Base-by-base conservation (phyloP, 2,888 invertebrate species). In the Abrostola triplasia region DNA sequence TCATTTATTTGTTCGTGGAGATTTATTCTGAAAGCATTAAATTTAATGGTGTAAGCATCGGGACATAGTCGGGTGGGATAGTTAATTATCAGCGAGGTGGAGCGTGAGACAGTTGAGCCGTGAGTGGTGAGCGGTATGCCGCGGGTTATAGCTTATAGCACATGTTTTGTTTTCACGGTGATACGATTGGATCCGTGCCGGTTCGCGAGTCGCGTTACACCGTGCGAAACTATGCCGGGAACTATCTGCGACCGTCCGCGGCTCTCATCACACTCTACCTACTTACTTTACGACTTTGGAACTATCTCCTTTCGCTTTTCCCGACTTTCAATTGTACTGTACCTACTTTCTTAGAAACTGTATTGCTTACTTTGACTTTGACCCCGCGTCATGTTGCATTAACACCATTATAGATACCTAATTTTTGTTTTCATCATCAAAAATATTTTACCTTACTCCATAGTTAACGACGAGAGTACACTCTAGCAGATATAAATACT, bases 191-290 rank as follows among this genome's bases (percentile, higher is more conserved):
- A 79, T 73, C 81, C 83, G 85, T 84, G 85, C 82, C 83, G 80
- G 77, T 79, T 79, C 82, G 66, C 76, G 69, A 75, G 54, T 90
- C 89, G 76, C 77, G 84, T 91, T 90, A 88, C 88, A 88, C 87
- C 92, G 92, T 92, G 92, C 88, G 92, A 92, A 92, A 89, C 84
- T 89, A 91, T 89, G 89, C 82, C 81, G 73, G 62, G 75, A 77
- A 85, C 81, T 68, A 83, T 79, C 79, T 67, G 64, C 60, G 51
- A 44, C 74, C 60, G 56, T 66, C 64, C 58, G 56, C 58, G 54
- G 59, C 67, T 74, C 67, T 66, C 72, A 72, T 67, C 66, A 64
- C 66, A 73, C 67, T 78, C 69, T 73, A 73, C 72, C 80, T 79
- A 79, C 24, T 48, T 59, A 58, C 54, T 70, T 63, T 66, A 67